Evolutionary conservation across 2,797 vertebrate genomes (phyloP), one percentile per base, ranked within the genome.

Genomic region (Trichosurus vulpecula): DNA sequence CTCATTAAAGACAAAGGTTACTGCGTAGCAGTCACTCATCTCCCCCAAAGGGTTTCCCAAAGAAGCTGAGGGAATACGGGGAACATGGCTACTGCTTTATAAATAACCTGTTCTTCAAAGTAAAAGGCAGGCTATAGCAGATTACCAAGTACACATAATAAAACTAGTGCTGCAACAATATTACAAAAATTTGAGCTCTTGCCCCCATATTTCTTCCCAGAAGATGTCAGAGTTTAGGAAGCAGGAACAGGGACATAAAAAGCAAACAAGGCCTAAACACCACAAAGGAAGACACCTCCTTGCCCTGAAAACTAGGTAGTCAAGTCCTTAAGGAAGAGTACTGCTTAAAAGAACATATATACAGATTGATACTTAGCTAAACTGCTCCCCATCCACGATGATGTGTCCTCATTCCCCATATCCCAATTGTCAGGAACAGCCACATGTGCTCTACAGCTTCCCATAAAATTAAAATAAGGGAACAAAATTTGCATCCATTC

Each of bases 1-100:
- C 87, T 87, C 81, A 35, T 92, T 95, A 93, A 91, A 81, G n/a
- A 95, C 11, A 3, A 93, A 94, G 1, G 11, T 96, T 91, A 96
- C 1, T 94, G 52, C 29, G 51, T 53, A 94, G 12, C 57, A 52
- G 92, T 92, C n/a, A 92, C 93, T 58, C 0, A 54, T 31, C 54
- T 51, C 27, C 81, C 58, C 52, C 92, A 22, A 90, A 94, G 96
- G 90, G 19, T 66, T 95, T 94, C 2, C 94, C 95, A 92, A 81
- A 90, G 53, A 87, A 74, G 55, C 57, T 92, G 52, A 96, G 95
- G 91, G 74, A 87, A 87, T 30, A 52, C 92, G 31, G 6, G 90
- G 35, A 14, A 93, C 90, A 95, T 19, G 90, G 93, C 25, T 54
- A 31, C 91, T 74, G 30, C 51, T 97, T 94, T 92, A 92, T 6